These are phyloP conservation scores for Cyphomyrmex costatus DNA, from an alignment of 1,140 invertebrate species.

Conservation along the genomic window DNA sequence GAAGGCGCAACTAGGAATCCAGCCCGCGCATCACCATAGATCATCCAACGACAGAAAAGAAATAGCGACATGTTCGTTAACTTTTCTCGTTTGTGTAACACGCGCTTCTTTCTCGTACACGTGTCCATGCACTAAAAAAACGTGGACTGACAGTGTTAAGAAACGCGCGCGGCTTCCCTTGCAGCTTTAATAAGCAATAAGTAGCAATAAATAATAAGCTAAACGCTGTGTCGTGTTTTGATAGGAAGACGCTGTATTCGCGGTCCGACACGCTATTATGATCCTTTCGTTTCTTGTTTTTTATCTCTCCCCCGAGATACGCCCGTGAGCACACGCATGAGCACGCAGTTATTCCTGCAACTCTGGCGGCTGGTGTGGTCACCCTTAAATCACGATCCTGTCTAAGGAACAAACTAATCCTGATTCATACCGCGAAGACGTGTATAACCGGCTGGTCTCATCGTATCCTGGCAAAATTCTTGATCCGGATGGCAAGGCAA, in stretches of 20 bases:
- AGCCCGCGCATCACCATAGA: constrained; percentile 45
- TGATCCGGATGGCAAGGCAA: constrained; percentile 45
- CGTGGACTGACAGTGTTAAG: not conserved
- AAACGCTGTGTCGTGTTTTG: constrained; percentile 79
- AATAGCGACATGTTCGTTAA: constrained; percentile 42
- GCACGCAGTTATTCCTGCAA: constrained; percentile 59
- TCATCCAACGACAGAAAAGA: constrained; percentile 59
- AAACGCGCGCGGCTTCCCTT: constrained; percentile 17
- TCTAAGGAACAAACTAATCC: constrained; percentile 79
- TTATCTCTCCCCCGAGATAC: constrained; percentile 52
- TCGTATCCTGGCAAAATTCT: constrained; percentile 33
- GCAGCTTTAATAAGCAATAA: constrained; percentile 78
- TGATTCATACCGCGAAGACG: constrained; percentile 78
- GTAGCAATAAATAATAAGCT: constrained; percentile 80
- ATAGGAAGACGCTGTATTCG: constrained; percentile 72
- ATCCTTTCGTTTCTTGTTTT: constrained; percentile 48
- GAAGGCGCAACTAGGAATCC: constrained; percentile 22
- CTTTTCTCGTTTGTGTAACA: constrained; percentile 7
- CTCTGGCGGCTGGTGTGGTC: constrained; percentile 55
- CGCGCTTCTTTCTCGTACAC: not conserved
- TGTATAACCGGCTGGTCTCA: constrained; percentile 17
- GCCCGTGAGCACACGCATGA: constrained; percentile 41
- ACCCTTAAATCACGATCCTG: constrained; percentile 79
- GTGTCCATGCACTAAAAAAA: constrained; percentile 2
- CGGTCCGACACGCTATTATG: constrained; percentile 66